Base-by-base conservation (phyloP, 2,113 vertebrate species). In the Platichthys stellatus region DNA sequence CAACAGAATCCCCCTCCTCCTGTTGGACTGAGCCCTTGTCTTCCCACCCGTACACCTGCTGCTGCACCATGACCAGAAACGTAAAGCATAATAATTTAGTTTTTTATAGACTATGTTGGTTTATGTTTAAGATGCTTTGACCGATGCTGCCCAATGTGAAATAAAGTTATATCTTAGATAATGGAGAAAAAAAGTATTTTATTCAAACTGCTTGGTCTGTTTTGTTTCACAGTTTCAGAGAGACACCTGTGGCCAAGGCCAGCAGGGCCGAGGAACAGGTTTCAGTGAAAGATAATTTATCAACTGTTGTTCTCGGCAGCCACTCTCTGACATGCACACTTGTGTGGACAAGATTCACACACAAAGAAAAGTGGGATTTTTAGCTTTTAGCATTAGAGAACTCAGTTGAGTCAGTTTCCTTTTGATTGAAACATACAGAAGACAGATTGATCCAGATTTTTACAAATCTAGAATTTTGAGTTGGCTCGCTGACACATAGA, bases 1-100 rank as follows among this genome's bases (percentile, higher is more conserved):
- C 70, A 51, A 66, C 17, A 78, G n/a, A 38, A 47, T n/a, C 26
- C 45, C 23, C 17, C 31, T 17, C 47, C 45, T 40, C 21, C 13
- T 49, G 3, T 45, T 49, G 58, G 26, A 70, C 47, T n/a, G 40
- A 71, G 57, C 72, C 43, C 17, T 24, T 47, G 21, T 61, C 68
- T 64, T 60, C 43, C 51, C 47, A 51, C 62, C 28, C 3, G 28
- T 62, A 69, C 59, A 68, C 28, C 58, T 71, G 21, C 18, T 72
- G 68, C 47, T 70, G 60, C 45, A 51, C 15, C 12, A 68, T 23
- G 14, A 68, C 51, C 5, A 28, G 18, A 9, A 26, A 56, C 28
- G 43, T 15, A 59, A 17, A 24, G 56, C 58, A 26, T 14, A n/a
- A 17, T 40, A n/a, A 15, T 28, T 59, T 59, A 17, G 4, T 49